phyloP scores from a whole-genome alignment of 1,140 invertebrate genomes.

The Lepidurus couesii region DNA sequence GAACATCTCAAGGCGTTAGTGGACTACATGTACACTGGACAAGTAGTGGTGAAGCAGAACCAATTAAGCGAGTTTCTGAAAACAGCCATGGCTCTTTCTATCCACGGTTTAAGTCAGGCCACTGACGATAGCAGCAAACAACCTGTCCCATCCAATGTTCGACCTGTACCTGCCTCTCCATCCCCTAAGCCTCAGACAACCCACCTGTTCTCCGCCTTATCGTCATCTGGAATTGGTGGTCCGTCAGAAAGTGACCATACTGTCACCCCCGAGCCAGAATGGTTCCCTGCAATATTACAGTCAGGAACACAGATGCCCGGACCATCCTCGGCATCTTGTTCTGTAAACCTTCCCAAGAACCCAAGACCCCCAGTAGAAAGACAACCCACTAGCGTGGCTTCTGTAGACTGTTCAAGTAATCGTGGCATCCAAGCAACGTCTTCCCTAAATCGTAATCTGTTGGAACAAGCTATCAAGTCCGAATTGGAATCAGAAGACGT shows the following conservation, averaged over 20 bases:
- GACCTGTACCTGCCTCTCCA: background rate
- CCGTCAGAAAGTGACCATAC: background rate
- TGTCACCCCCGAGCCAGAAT: background rate
- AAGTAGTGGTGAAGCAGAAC: slow-evolving; percentile 70
- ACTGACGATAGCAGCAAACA: background rate
- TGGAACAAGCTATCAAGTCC: slow-evolving; percentile 7
- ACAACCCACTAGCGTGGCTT: background rate
- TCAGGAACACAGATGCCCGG: background rate
- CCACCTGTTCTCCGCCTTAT: background rate
- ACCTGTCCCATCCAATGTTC: background rate
- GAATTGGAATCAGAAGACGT: slow-evolving; percentile 12
- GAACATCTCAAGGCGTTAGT: slow-evolving; percentile 57
- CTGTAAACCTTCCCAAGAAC: background rate
- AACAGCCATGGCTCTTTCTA: slow-evolving; percentile 74
- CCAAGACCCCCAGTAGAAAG: background rate
- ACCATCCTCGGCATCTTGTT: background rate
- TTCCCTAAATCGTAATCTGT: background rate
- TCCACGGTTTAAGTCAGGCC: slow-evolving; percentile 56
- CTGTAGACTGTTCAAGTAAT: background rate
- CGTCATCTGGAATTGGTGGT: background rate
- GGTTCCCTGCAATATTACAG: background rate
- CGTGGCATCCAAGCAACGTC: background rate
- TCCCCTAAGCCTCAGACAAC: background rate
- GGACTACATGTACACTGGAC: slow-evolving; percentile 56
- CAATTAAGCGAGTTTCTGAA: slow-evolving; percentile 68